These are phyloP conservation scores for Progne subis DNA, from an alignment of 2,113 vertebrate species.

Conservation along the genomic window DNA sequence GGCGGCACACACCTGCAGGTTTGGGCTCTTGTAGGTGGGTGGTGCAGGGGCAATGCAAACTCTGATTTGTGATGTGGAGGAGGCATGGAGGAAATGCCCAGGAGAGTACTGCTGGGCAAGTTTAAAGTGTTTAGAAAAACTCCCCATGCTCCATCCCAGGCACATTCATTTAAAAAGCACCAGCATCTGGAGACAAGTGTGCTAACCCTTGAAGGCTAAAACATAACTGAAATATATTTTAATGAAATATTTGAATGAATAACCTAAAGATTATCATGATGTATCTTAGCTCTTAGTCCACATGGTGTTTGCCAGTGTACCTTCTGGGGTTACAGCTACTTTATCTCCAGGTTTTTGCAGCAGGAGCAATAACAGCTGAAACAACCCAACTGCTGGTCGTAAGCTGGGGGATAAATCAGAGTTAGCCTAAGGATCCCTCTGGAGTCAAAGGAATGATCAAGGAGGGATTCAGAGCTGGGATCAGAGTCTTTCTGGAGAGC, in stretches of 20 bases:
- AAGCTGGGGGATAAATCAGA: neutral
- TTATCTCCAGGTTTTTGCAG: neutral
- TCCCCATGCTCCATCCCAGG: neutral
- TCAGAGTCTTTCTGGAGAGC: neutral
- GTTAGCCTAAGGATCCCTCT: slow-evolving; percentile 44
- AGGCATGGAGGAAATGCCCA: neutral
- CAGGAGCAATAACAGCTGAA: neutral
- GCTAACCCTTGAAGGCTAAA: neutral
- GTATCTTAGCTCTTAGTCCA: neutral
- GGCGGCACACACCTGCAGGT: neutral
- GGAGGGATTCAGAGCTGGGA: neutral
- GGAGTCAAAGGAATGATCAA: neutral
- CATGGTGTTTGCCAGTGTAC: neutral
- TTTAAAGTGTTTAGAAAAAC: neutral
- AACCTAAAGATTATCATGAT: neutral
- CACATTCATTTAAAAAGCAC: neutral
- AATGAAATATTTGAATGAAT: neutral
- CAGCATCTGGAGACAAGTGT: neutral
- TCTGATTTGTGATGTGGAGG: neutral
- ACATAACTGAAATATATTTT: neutral
- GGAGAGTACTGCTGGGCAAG: neutral
- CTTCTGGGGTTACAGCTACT: neutral
- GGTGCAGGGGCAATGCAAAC: neutral
- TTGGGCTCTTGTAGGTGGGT: rapidly evolving
- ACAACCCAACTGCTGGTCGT: neutral